A percentile compares a stretch with the other conserved stretches of the same genome.
Evolutionary conservation across 2,113 vertebrate species (phyloP).

Genomic region (Podarcis muralis): DNA sequence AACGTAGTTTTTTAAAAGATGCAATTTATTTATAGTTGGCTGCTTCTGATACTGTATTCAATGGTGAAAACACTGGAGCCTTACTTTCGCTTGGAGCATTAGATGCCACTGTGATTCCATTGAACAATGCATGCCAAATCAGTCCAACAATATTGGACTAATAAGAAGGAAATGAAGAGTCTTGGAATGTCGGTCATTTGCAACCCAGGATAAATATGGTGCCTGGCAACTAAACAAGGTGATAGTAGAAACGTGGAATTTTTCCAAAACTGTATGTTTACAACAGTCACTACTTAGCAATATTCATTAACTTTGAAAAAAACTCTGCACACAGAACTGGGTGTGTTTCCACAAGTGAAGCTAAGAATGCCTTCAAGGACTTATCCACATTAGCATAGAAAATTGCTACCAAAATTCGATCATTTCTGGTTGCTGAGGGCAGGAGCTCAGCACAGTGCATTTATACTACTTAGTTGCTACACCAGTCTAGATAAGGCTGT

Average conservation of each 20-base stretch:
- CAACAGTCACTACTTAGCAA: neutral
- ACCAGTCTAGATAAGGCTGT: neutral
- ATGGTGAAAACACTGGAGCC: neutral
- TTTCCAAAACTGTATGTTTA: constrained; percentile 6
- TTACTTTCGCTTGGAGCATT: constrained; percentile 4
- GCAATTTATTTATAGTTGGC: neutral
- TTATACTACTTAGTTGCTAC: neutral
- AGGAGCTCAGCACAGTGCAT: neutral
- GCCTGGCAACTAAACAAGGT: neutral
- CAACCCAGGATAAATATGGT: neutral
- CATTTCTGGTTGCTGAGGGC: neutral
- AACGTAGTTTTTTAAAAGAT: neutral
- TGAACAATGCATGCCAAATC: neutral
- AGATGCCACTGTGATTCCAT: neutral
- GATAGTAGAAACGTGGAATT: constrained; percentile 1
- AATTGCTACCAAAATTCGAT: neutral
- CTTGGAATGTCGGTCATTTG: neutral
- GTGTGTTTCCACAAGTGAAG: neutral
- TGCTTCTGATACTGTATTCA: fast-evolving
- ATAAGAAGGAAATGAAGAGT: neutral
- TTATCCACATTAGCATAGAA: neutral
- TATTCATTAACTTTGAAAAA: neutral
- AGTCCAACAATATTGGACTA: neutral
- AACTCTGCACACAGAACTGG: neutral
- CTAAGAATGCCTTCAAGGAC: neutral